phyloP scores from a whole-genome alignment of 2,888 invertebrate species.

The Nowickia ferox region DNA sequence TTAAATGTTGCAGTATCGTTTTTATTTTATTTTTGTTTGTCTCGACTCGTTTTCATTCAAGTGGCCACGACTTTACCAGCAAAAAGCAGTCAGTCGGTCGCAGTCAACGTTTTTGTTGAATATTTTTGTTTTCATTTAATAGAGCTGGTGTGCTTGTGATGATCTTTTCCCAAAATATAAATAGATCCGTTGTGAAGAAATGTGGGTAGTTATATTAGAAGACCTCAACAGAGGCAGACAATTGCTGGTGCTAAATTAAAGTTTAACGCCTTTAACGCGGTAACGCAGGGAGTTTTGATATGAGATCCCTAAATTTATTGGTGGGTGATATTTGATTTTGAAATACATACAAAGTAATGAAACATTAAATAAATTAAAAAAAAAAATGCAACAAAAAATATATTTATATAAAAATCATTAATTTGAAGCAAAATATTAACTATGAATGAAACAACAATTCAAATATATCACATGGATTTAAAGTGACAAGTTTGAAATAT shows the following conservation, averaged over 20 bases:
- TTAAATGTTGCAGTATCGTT: constrained; percentile 26
- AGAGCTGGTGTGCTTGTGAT: constrained; percentile 44
- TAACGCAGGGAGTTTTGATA: constrained; percentile 80
- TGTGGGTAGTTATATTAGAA: constrained; percentile 83
- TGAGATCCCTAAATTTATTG: constrained; percentile 83
- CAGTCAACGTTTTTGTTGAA: constrained; percentile 30
- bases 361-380: constrained; percentile 31
- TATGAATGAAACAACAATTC: not conserved
- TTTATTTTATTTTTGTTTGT: not conserved
- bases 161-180: constrained; percentile 82
- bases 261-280: constrained; percentile 78
- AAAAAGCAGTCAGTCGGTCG: constrained; percentile 8
- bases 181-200: constrained; percentile 82
- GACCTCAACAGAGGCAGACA: constrained; percentile 82
- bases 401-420: not conserved
- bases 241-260: constrained; percentile 77
- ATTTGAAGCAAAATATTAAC: not conserved
- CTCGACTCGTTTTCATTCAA: constrained; percentile 38
- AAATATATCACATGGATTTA: not conserved
- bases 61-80: constrained; percentile 50
- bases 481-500: not conserved
- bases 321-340: constrained; percentile 78
- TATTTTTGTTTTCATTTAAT: constrained; percentile 27
- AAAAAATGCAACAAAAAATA: not conserved
- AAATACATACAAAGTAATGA: constrained; percentile 37